Conservation (phyloP, 2,888 invertebrate species). For the Ectropis crepuscularia region DNA sequence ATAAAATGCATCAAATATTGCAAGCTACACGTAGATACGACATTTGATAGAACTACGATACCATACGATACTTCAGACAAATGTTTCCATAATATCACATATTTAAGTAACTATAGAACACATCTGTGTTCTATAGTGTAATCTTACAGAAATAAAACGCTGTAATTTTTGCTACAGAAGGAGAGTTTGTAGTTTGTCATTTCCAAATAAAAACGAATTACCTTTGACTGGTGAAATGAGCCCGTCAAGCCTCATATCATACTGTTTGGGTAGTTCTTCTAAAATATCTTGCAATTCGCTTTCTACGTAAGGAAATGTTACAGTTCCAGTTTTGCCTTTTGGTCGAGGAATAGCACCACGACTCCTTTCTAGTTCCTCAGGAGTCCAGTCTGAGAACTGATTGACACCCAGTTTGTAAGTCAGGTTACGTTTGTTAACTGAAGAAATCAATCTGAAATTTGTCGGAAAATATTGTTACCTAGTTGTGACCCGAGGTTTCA, state of each 20-base stretch:
- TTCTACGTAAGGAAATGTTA: conserved; percentile 61
- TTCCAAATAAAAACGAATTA: conserved; percentile 43
- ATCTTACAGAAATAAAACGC: neutral
- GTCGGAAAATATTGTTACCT: neutral
- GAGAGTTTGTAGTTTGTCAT: neutral
- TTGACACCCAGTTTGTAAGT: conserved; percentile 65
- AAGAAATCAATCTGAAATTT: conserved; percentile 51
- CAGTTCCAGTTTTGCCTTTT: conserved; percentile 50
- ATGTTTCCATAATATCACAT: no score
- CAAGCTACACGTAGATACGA: no score
- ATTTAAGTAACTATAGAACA: neutral
- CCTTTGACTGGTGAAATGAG: conserved; percentile 60
- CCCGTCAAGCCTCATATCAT: conserved; percentile 60
- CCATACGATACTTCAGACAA: no score
- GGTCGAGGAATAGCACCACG: conserved; percentile 52
- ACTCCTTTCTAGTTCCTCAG: conserved; percentile 56
- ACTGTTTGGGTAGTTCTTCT: conserved; percentile 54
- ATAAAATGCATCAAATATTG: no score
- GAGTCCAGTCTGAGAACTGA: conserved; percentile 63
- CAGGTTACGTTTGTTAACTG: conserved; percentile 56
- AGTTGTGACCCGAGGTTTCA: no score
- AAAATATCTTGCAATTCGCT: conserved; percentile 44
- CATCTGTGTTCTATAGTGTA: no score
- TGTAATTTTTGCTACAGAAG: neutral
- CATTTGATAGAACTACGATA: no score